Evolutionary conservation across 2,797 vertebrate genomes (phyloP).

Genomic region (Parambassis ranga): DNA sequence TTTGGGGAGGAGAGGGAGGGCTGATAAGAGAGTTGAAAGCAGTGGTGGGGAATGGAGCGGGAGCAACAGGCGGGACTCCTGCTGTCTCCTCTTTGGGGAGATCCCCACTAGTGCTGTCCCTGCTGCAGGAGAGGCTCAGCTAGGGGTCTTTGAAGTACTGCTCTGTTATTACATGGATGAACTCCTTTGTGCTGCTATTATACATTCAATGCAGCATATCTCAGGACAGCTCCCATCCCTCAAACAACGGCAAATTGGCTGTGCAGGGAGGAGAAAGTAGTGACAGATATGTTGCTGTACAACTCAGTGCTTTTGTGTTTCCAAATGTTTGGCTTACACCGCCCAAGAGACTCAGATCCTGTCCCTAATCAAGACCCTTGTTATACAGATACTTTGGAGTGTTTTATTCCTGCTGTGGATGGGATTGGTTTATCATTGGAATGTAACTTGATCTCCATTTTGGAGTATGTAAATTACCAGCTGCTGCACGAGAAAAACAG

Average conservation of each 20-base stretch:
- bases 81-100: slow-evolving; percentile 51
- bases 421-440: slow-evolving; percentile 32
- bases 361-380: slow-evolving; percentile 14
- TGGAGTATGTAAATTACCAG: slow-evolving; percentile 45
- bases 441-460: slow-evolving; percentile 40
- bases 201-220: slow-evolving; percentile 27
- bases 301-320: not conserved
- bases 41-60: slow-evolving; percentile 12
- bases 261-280: not conserved
- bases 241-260: slow-evolving; percentile 34
- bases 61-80: slow-evolving; percentile 32
- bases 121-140: slow-evolving; percentile 43
- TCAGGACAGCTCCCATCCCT: slow-evolving; percentile 31
- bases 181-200: slow-evolving; percentile 47
- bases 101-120: slow-evolving; percentile 45
- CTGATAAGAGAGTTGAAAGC: slow-evolving; percentile 53
- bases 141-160: slow-evolving; percentile 60
- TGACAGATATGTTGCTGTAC: slow-evolving; percentile 16
- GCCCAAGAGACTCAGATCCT: not conserved
- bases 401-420: slow-evolving; percentile 8
- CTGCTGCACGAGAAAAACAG: slow-evolving; percentile 41
- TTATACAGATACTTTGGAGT: not conserved
- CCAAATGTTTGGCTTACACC: slow-evolving; percentile 32
- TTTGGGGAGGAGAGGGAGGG: slow-evolving; percentile 20
- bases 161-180: slow-evolving; percentile 52